Conservation (phyloP, 35 echinoderm and acorn worm genomes). For the Lytechinus pictus region DNA sequence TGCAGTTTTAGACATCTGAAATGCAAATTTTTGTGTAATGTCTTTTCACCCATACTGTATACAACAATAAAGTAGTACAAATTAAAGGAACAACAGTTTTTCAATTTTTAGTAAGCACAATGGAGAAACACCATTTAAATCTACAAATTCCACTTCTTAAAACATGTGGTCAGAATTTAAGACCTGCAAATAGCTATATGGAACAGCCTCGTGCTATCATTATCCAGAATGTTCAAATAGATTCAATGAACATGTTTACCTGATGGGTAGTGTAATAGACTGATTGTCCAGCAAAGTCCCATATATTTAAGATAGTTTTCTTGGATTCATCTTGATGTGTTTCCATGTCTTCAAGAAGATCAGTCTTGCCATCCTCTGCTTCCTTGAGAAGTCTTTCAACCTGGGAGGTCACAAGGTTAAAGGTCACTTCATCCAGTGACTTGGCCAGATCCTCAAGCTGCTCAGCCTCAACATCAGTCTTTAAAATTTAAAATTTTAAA, state of each 20-base stretch:
- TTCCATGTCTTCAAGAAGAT: conserved; percentile 24
- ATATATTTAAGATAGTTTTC: conserved; percentile 72
- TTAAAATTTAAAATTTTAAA: neutral
- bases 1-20: no score
- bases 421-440: conserved; percentile 54
- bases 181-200: no score
- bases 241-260: neutral
- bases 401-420: conserved; percentile 56
- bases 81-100: no score
- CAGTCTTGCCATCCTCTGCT: conserved; percentile 46
- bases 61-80: no score
- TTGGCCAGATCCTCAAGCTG: conserved; percentile 64
- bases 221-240: no score
- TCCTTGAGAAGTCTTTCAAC: conserved; percentile 61
- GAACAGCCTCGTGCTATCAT: no score
- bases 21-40: no score
- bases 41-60: no score
- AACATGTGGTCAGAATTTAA: no score
- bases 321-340: conserved; percentile 1
- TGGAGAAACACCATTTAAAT: no score
- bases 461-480: neutral
- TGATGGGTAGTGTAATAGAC: conserved; percentile 88
- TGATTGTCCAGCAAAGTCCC: conserved; percentile 87
- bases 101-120: no score
- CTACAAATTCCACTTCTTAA: no score